phyloP scores from a whole-genome alignment of 2,888 invertebrate genomes.

The Lithophane leautieri region DNA sequence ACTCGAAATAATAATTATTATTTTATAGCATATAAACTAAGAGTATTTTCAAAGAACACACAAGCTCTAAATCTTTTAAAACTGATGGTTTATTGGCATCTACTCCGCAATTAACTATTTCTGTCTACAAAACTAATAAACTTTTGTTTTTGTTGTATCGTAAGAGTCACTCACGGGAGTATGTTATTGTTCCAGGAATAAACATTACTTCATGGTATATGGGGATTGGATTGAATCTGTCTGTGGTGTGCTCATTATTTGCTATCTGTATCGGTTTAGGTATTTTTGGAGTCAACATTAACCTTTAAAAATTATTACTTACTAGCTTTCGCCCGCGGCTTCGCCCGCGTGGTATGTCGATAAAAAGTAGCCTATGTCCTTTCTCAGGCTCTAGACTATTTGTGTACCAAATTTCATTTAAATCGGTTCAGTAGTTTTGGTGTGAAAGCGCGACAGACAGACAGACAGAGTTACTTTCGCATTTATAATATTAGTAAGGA shows the following conservation, averaged over 20 bases:
- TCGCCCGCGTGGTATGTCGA: no score
- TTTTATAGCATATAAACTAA: slow-evolving; percentile 14
- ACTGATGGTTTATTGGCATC: slow-evolving; percentile 48
- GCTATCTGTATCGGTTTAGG: slow-evolving; percentile 12
- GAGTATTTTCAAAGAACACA: slow-evolving; percentile 12
- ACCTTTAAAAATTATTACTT: slow-evolving; percentile 8
- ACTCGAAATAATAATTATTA: slow-evolving; percentile 20
- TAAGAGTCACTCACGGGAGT: slow-evolving; percentile 45
- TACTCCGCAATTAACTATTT: slow-evolving; percentile 53
- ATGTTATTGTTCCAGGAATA: slow-evolving; percentile 50
- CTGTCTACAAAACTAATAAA: slow-evolving; percentile 53
- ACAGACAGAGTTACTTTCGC: no score
- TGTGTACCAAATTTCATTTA: no score
- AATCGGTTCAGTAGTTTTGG: no score
- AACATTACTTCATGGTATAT: slow-evolving; percentile 32
- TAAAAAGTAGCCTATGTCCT: no score
- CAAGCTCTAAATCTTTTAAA: slow-evolving; percentile 38
- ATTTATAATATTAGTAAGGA: no score
- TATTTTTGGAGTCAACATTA: background rate
- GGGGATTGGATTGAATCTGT: slow-evolving; percentile 20
- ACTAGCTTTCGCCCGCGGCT: no score
- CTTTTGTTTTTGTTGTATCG: slow-evolving; percentile 48
- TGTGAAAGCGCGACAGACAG: no score
- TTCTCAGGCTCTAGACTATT: no score
- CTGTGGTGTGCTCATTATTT: slow-evolving; percentile 19